Base-by-base conservation (phyloP, 2,888 invertebrate genomes). In the Hartigia nigra region DNA sequence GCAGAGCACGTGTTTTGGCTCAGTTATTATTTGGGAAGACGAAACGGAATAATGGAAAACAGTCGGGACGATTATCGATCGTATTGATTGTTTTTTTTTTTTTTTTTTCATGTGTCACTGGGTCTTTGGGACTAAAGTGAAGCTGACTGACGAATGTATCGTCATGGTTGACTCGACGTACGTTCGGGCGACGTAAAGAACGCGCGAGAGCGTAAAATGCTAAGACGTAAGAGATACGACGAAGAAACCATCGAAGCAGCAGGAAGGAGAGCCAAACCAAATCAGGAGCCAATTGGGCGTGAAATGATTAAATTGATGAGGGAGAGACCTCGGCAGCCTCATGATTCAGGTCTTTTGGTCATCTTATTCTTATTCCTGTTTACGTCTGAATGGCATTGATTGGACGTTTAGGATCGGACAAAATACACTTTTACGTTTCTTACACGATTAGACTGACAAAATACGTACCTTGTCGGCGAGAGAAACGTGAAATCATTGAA, bases 251-350 rank as follows among this genome's bases (percentile, higher is more conserved):
- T 55, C 55, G 55, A 23, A 23, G 23, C 55, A 23, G 23, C 23
- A 34, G 72, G 72, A 34, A 34, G 31, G 75, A 36, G 36, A 75
- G 75, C 23, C 75, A 12, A 36, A 37, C 75, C 75, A 36, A 75
- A 75, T 75, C 23, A 34, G 37, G 36, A 75, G 75, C 23, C 75
- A 75, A 75, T 75, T 75, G 75, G 36, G 75, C 75, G 75, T 75
- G 75, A 75, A 75, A 75, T 14, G 36, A 75, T 75, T 23, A 32
- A n/a, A 75, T 23, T 75, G 75, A 75, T 35, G 37, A 36, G 34
- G 31, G 5, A 72, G 75, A 72, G 75, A 23, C 32, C 72, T 35
- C 31, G 34, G 72, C 14, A 72, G 12, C 72, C 72, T 12, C 32
- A 31, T 1, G 72, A 72, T 72, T 72, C 31, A 31, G 72, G 72